Base-by-base conservation (phyloP, 2,888 invertebrate genomes). In the Dicranocentrus wangi region DNA sequence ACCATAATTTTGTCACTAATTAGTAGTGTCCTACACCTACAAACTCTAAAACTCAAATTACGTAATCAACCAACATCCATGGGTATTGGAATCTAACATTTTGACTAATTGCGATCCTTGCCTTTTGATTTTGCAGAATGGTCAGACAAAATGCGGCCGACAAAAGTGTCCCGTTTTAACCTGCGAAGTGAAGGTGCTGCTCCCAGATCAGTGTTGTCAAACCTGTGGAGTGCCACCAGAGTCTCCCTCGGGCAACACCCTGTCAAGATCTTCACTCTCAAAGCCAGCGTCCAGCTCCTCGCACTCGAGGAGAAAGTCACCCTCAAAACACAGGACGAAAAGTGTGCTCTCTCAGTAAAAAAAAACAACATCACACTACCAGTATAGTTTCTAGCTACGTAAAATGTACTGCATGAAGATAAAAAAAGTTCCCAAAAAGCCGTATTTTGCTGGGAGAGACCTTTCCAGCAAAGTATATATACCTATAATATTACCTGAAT, bases 141-240 rank as follows among this genome's bases (percentile, higher is more conserved):
- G 95, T 70, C 92, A 92, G 87, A 92, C 94, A 80, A 93, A 92
- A 80, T 96, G 96, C 89, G 93, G 93, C 85, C 91, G 95, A 83
- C 94, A 94, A 88, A 92, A 93, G n/a, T 94, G 95, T 89, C 92
- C 93, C n/a, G 91, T 92, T 47, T 91, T 93, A 83, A 94, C 94
- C 89, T 92, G 91, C 85, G 86, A 85, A 13, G 82, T 84, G 28
- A 90, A 90, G 81, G 85, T 90, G 89, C 87, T 89, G 88, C 77
- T 88, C 88, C 85, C 89, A 88, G 87, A 89, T 88, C 87, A 89
- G 87, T 88, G 88, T 73, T 88, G 88, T 85, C 87, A 87, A 25
- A 83, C 84, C 51, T 88, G 88, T 81, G 81, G 75, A 3, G 75
- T 72, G 21, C 23, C 81, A 15, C 60, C 82, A 32, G 81, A 77